Conservation (phyloP, 2,113 vertebrate species). For the Archocentrus centrarchus region DNA sequence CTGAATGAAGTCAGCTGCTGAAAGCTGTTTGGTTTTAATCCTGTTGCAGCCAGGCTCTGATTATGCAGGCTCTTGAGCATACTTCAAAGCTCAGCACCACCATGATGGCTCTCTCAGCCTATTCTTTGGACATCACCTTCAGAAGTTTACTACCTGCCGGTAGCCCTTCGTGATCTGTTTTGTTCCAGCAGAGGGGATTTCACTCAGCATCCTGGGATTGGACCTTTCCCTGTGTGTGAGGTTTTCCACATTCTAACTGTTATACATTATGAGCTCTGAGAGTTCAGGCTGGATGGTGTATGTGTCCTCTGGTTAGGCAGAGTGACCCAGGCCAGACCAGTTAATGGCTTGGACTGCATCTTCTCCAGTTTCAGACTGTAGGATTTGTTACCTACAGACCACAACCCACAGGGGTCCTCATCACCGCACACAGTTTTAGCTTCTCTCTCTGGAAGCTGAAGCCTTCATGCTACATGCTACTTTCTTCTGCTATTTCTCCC, state of each 20-base stretch:
- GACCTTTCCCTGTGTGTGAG: constrained; percentile 70
- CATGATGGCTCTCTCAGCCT: constrained; percentile 57
- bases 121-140: constrained; percentile 66
- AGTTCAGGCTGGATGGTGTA: constrained; percentile 29
- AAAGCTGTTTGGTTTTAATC: constrained; percentile 74
- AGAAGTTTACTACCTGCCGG: constrained; percentile 62
- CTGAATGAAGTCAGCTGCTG: constrained; percentile 59
- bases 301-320: constrained; percentile 60
- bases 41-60: constrained; percentile 53
- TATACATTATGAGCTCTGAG: constrained; percentile 63
- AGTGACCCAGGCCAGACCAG: constrained; percentile 52
- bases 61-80: constrained; percentile 64
- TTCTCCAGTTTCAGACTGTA: constrained; percentile 47
- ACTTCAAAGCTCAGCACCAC: constrained; percentile 71
- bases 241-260: constrained; percentile 67
- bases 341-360: constrained; percentile 65
- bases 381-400: constrained; percentile 52
- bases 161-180: constrained; percentile 67
- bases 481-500: constrained; percentile 52
- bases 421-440: constrained; percentile 54
- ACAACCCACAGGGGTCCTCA: constrained; percentile 55
- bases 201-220: constrained; percentile 58
- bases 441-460: constrained; percentile 40
- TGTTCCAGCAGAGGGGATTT: constrained; percentile 75
- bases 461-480: constrained; percentile 54